Evolutionary conservation across 2,113 vertebrate genomes (phyloP).

Genomic region (Arvicanthis niloticus): DNA sequence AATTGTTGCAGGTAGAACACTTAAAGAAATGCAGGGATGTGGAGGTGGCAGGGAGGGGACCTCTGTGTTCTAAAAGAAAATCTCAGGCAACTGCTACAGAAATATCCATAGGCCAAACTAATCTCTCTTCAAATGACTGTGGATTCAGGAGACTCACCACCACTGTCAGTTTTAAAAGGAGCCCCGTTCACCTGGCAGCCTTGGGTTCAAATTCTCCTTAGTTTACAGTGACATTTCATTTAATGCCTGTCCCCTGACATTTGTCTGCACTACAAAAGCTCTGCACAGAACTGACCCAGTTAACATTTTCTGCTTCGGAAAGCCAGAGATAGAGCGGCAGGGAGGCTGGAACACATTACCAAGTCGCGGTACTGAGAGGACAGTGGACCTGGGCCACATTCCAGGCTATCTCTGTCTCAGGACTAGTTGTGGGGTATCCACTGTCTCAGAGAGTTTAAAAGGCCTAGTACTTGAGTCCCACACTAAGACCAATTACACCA

Average conservation of each 20-base stretch:
- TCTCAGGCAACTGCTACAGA: background rate
- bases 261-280: conserved; percentile 26
- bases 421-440: background rate
- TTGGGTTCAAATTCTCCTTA: conserved; percentile 52
- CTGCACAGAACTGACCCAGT: conserved; percentile 49
- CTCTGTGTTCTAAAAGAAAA: conserved; percentile 15
- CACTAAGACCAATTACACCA: background rate
- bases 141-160: background rate
- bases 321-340: background rate
- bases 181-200: background rate
- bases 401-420: background rate
- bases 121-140: background rate
- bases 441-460: conserved; percentile 6
- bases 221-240: conserved; percentile 6
- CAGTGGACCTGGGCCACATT: background rate
- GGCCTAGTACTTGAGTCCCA: too few relatives aligned
- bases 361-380: background rate
- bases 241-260: background rate
- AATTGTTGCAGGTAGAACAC: conserved; percentile 44
- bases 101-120: conserved; percentile 1
- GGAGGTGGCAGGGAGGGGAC: background rate
- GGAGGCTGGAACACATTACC: background rate
- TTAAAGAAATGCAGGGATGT: background rate
- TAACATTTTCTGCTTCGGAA: conserved; percentile 61
- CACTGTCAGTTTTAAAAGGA: background rate